These are phyloP conservation scores for Etheostoma perlongum DNA, from an alignment of 2,797 vertebrate species.

Conservation along the genomic window DNA sequence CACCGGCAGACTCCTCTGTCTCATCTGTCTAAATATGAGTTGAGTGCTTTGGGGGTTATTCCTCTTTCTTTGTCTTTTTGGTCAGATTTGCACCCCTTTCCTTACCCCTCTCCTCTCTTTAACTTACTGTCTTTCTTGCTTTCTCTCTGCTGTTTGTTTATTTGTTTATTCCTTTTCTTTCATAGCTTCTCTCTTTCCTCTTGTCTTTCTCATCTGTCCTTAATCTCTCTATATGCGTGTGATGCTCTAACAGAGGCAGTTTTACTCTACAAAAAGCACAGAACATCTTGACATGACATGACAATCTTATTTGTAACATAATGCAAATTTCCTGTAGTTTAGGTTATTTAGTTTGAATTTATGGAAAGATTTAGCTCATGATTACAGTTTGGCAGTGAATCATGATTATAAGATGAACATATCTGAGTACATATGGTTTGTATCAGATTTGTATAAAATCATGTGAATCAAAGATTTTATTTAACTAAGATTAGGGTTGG, in stretches of 20 bases:
- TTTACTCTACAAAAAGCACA: constrained; percentile 3
- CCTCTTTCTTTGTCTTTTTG: constrained; percentile 33
- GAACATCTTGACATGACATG: constrained; percentile 6
- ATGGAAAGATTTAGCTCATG: constrained; percentile 28
- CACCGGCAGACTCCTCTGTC: constrained; percentile 63
- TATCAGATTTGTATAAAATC: constrained; percentile 23
- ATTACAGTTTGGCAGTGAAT: constrained; percentile 44
- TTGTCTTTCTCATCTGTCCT: constrained; percentile 21
- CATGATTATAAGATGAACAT: constrained; percentile 14
- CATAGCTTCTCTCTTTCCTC: constrained; percentile 12
- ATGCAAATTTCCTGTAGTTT: constrained; percentile 20
- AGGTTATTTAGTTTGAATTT: constrained; percentile 24
- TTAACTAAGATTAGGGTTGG: constrained; percentile 2
- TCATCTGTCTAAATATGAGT: constrained; percentile 68
- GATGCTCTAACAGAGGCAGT: constrained; percentile 7
- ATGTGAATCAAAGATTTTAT: background rate
- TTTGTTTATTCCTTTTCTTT: constrained; percentile 18
- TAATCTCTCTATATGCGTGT: constrained; percentile 3
- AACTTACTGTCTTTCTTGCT: constrained; percentile 17
- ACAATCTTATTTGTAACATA: constrained; percentile 18
- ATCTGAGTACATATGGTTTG: constrained; percentile 17
- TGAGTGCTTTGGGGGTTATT: constrained; percentile 51
- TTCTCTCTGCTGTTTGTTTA: constrained; percentile 12
- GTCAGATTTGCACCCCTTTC: constrained; percentile 26
- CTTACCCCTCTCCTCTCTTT: constrained; percentile 18